Base-by-base conservation (phyloP, 1,140 invertebrate species). In the Pogonognathellus flavescens region DNA sequence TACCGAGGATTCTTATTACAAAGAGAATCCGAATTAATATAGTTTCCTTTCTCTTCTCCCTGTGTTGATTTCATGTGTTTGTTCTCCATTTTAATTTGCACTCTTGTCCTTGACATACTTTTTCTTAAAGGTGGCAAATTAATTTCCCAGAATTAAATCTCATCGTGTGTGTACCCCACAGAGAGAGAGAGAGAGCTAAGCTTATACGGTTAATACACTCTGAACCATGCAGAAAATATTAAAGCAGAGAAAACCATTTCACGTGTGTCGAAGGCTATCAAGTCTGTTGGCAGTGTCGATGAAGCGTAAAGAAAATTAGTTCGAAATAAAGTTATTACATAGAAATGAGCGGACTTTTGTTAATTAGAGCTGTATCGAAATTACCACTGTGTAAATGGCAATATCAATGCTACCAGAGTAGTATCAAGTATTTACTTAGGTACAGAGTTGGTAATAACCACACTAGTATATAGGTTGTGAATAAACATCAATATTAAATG, bases 61-160 rank as follows among this genome's bases (percentile, higher is more conserved):
- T 76, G 31, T 76, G 70, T 49, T 49, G 41, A 76, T 31, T 76
- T 50, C 25, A 16, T 76, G 70, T 76, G 70, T 76, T 62, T 31
- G n/a, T 49, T 8, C 25, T 76, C 49, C 41, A 76, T 10, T 76
- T n/a, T 50, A 49, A 50, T 50, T 50, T n/a, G 14, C 16, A 31
- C 13, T 8, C n/a, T 6, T 76, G n/a, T 31, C 66, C 70, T 76
- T 76, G 70, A 31, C 41, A 76, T 76, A 76, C 31, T 76, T 76
- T 76, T 76, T 31, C 70, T 50, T 25, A 66, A 31, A 76, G 41
- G 70, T 76, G 70, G 70, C 70, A 76, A 76, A 76, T 76, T 76
- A 76, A 50, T 76, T 76, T 76, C 11, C 9, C 11, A n/a, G 31
- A 76, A 76, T 76, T 31, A 25, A 76, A 50, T 76, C 70, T 76